Conservation (phyloP, 64 coral and sea anemone species). For the Anthopleura sola region DNA sequence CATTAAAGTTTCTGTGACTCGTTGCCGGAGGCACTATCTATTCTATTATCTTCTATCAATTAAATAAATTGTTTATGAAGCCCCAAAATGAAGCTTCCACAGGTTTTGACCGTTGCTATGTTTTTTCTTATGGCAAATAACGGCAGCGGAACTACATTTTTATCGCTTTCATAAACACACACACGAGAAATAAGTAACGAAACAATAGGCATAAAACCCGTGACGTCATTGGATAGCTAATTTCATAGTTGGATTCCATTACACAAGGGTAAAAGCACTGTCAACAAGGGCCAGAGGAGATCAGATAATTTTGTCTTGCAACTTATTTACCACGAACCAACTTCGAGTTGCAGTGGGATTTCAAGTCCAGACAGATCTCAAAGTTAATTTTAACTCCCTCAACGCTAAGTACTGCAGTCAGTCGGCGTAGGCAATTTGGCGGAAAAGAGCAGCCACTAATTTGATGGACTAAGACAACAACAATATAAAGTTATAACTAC, state of each 20-base stretch:
- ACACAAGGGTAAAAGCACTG: not conserved
- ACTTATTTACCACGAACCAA: not conserved
- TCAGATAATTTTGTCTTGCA: not conserved
- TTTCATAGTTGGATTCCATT: not conserved
- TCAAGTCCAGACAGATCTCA: not conserved
- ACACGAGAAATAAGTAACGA: not conserved
- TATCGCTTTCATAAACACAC: no score
- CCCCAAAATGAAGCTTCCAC: not conserved
- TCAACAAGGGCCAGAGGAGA: not conserved
- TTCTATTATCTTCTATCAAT: no score
- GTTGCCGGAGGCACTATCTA: no score
- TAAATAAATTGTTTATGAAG: no score
- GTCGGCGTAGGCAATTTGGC: not conserved
- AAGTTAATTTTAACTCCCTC: not conserved
- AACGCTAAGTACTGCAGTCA: not conserved
- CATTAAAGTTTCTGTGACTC: no score
- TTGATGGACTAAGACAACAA: not conserved
- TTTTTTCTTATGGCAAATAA: no score
- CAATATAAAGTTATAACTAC: not conserved
- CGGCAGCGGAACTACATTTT: no score
- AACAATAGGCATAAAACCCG: not conserved
- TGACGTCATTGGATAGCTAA: not conserved
- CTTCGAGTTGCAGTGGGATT: not conserved
- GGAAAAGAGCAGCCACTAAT: not conserved
- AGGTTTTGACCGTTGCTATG: not conserved